Evolutionary conservation across 2,113 vertebrate genomes (phyloP).

Genomic region (Stegastes partitus): DNA sequence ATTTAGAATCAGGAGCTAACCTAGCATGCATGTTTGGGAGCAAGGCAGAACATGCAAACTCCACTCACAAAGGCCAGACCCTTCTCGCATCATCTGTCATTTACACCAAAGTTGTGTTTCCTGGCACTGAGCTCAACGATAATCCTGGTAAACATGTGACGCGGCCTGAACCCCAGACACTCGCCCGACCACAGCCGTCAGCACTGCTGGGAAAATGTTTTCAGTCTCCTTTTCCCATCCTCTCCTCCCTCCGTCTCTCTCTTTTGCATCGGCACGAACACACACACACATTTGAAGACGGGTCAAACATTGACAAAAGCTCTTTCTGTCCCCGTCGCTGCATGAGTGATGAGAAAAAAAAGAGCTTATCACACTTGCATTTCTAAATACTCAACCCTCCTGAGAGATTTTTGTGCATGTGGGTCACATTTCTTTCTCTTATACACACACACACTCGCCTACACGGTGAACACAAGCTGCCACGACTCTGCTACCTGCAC

Average conservation of each 20-base stretch:
- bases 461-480: constrained; percentile 32
- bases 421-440: constrained; percentile 25
- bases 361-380: constrained; percentile 22
- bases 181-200: constrained; percentile 14
- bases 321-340: neutral
- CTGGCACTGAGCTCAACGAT: neutral
- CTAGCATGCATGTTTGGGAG: too few relatives aligned
- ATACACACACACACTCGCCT: too few relatives aligned
- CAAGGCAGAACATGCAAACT: too few relatives aligned
- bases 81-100: neutral
- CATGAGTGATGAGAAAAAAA: neutral
- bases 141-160: constrained; percentile 46
- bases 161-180: constrained; percentile 26
- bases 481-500: neutral
- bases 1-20: too few relatives aligned
- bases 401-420: neutral
- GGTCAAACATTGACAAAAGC: constrained; percentile 19
- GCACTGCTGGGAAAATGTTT: constrained; percentile 14
- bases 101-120: constrained; percentile 11
- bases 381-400: constrained; percentile 30
- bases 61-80: too few relatives aligned
- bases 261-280: neutral
- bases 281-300: constrained; percentile 4
- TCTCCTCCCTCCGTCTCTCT: neutral
- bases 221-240: neutral